Base-by-base conservation (phyloP, 2,113 vertebrate species). In the Orientallactaga bullata region DNA sequence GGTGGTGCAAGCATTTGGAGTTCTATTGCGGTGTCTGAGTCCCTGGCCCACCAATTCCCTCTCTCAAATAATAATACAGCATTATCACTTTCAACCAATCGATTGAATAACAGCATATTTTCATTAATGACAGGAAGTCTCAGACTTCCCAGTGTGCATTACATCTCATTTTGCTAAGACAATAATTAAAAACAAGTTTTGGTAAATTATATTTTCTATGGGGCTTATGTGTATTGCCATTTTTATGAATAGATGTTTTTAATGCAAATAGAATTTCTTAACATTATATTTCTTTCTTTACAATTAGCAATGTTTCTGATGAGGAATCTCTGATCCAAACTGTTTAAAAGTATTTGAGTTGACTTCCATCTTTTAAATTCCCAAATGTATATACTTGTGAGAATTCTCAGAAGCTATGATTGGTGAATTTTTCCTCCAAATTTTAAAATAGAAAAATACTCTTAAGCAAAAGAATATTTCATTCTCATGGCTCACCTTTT, bases 371-470 rank as follows among this genome's bases (percentile, higher is more conserved):
- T 72, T 68, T 66, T 83, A 58, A 13, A 9, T 63, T 84, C 39
- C 86, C 37, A 76, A 60, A 78, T n/a, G 69, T 3, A 85, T 20
- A 32, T 28, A 60, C 51, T 69, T 71, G 16, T 11, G 39, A 71
- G 47, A 58, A 82, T 69, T 89, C 23, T 78, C 65, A 51, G 89
- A 92, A 94, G 90, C 7, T 69, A n/a, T 37, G 23, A 73, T 63
- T 80, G 86, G 65, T 91, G 15, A 15, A 78, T 66, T 93, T 87
- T 92, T 65, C 68, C 13, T 11, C 32, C n/a, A 71, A 60, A 74
- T 88, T 93, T 88, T 83, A 82, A 93, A 95, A 76, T 37, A 95
- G 85, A 24, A 77, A 80, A 73, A 85, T 63, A 47, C 61, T 77
- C 0, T 79, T 90, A 73, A 90, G 73, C 88, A 11, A 82, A 87